phyloP scores from a whole-genome alignment of 2,888 invertebrate species.

The Sabellastarte sp. region DNA sequence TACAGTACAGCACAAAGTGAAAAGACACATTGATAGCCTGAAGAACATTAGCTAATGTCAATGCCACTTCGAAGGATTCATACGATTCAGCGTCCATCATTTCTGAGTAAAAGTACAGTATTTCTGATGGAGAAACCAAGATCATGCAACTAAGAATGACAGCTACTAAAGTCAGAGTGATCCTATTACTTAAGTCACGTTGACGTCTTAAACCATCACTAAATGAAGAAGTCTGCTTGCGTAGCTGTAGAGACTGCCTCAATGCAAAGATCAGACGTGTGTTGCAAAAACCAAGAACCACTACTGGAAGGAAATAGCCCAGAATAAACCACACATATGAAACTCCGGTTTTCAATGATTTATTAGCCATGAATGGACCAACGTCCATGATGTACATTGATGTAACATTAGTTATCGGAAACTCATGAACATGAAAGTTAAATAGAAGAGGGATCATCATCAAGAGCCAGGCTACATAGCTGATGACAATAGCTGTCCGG shows the following conservation, averaged over 20 bases:
- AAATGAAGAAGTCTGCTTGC: slow-evolving; percentile 5
- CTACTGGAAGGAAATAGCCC: slow-evolving; percentile 50
- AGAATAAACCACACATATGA: slow-evolving; percentile 40
- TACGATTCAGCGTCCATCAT: slow-evolving; percentile 3
- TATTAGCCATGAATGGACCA: slow-evolving; percentile 7
- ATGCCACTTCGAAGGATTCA: not conserved
- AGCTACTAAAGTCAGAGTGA: slow-evolving; percentile 49
- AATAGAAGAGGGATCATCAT: slow-evolving; percentile 18
- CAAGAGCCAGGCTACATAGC: slow-evolving; percentile 17
- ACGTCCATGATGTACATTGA: slow-evolving; percentile 14
- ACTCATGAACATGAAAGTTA: slow-evolving; percentile 9
- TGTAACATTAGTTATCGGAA: not conserved
- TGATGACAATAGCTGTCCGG: slow-evolving; percentile 36
- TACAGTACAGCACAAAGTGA: slow-evolving; percentile 27
- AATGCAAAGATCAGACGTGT: slow-evolving; percentile 41
- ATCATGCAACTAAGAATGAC: slow-evolving; percentile 46
- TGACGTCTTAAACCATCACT: not conserved
- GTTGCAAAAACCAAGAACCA: slow-evolving; percentile 48
- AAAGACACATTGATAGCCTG: slow-evolving; percentile 22
- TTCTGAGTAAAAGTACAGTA: slow-evolving; percentile 40
- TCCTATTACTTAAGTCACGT: slow-evolving; percentile 11
- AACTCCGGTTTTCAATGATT: slow-evolving; percentile 4
- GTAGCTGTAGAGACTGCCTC: slow-evolving; percentile 8
- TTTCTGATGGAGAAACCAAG: slow-evolving; percentile 49
- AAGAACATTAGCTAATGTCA: slow-evolving; percentile 5